phyloP scores from a whole-genome alignment of 35 echinoderm and acorn worm species.

The Anneissia japonica region DNA sequence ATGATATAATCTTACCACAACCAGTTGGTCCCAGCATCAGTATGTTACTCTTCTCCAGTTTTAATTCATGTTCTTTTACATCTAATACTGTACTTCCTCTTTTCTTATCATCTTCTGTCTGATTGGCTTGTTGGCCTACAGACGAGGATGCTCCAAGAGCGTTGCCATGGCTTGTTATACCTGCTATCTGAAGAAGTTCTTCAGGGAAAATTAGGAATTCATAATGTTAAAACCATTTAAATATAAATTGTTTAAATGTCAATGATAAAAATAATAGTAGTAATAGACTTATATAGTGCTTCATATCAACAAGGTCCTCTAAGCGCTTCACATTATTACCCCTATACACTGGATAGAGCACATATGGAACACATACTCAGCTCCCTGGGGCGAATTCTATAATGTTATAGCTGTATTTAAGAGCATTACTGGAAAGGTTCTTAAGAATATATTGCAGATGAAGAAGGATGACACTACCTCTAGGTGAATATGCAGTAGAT shows the following conservation, averaged over 20 bases:
- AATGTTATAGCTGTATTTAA: background rate
- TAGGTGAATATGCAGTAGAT: constrained; percentile 56
- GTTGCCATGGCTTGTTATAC: constrained; percentile 80
- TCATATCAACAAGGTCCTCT: background rate
- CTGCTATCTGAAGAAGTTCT: constrained; percentile 87
- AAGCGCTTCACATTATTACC: background rate
- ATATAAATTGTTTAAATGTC: background rate
- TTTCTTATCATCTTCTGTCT: constrained; percentile 6
- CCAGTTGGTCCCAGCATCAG: constrained; percentile 90
- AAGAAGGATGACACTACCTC: constrained; percentile 58
- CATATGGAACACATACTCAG: background rate
- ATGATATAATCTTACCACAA: constrained; percentile 92
- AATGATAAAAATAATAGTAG: background rate
- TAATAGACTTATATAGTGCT: no score
- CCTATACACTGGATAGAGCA: background rate
- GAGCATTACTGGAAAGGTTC: no score
- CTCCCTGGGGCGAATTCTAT: background rate
- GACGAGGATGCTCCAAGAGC: constrained; percentile 73
- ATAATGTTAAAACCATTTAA: background rate
- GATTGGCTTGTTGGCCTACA: constrained; percentile 34
- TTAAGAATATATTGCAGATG: no score
- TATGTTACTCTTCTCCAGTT: constrained; percentile 97
- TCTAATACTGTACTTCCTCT: constrained; percentile 74
- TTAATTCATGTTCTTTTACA: constrained; percentile 41
- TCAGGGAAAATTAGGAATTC: background rate